phyloP scores from a whole-genome alignment of 1,140 invertebrate genomes.

The Anthonomus grandis region DNA sequence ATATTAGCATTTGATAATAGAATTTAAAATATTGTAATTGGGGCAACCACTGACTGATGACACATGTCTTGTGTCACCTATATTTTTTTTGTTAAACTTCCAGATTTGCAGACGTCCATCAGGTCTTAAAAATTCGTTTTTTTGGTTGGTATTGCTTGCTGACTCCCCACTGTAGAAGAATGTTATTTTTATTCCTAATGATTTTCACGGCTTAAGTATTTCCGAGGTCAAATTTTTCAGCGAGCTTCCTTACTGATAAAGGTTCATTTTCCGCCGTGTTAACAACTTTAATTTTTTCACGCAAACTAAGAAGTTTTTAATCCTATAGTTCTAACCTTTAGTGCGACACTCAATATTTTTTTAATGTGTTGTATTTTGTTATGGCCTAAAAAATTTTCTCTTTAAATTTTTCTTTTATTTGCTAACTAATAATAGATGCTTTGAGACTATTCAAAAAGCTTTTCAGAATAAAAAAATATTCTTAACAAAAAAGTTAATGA shows the following conservation, averaged over 20 bases:
- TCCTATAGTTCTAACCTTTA: too few species aligned
- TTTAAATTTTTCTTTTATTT: too few species aligned
- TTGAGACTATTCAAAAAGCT: too few species aligned
- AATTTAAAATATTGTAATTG: conserved; percentile 40
- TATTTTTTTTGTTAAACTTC: conserved; percentile 5
- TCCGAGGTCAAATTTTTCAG: conserved; percentile 19
- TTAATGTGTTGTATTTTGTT: too few species aligned
- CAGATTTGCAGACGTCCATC: not conserved
- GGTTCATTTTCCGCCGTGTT: conserved; percentile 27
- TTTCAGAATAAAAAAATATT: too few species aligned
- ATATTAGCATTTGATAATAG: conserved; percentile 35
- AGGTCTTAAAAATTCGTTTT: conserved; percentile 6
- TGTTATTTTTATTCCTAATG: conserved; percentile 24
- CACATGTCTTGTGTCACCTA: conserved; percentile 3
- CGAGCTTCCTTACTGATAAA: conserved; percentile 18
- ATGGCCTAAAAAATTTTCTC: too few species aligned
- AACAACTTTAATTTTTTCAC: conserved; percentile 28
- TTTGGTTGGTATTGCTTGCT: conserved; percentile 13
- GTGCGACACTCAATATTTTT: too few species aligned
- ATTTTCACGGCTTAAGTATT: conserved; percentile 29
- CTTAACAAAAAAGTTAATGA: too few species aligned
- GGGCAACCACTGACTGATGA: conserved; percentile 8
- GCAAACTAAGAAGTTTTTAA: too few species aligned
- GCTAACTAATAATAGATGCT: too few species aligned
- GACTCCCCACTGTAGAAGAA: conserved; percentile 13